Conservation (phyloP, 2,888 invertebrate species). For the Leucophenga maculata region DNA sequence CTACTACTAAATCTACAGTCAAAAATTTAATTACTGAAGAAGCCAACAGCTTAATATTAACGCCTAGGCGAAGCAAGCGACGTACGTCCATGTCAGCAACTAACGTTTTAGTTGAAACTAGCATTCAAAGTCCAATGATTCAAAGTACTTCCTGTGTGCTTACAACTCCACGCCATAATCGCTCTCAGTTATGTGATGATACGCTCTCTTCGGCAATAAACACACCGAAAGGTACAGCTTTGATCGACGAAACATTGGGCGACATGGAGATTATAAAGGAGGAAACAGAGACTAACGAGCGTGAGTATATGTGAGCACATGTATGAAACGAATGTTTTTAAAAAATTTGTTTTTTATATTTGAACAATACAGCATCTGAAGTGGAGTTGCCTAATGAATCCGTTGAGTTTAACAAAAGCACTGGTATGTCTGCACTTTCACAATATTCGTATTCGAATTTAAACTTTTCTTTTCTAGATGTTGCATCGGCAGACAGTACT, state of each 20-base stretch:
- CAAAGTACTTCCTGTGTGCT: neutral
- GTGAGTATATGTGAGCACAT: neutral
- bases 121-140: neutral
- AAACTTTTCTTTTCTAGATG: neutral
- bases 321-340: neutral
- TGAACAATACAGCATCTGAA: neutral
- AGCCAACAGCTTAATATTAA: constrained; percentile 20
- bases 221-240: neutral
- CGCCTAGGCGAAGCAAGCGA: constrained; percentile 18
- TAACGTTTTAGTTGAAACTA: neutral
- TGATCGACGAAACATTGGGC: constrained; percentile 36
- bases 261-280: constrained; percentile 37
- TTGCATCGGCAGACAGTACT: too few species aligned
- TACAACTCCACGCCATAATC: neutral
- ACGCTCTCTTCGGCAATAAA: too few species aligned
- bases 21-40: neutral
- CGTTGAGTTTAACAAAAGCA: too few species aligned
- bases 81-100: neutral
- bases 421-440: too few species aligned
- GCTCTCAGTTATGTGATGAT: too few species aligned
- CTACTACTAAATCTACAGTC: neutral
- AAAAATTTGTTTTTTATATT: neutral
- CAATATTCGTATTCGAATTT: too few species aligned
- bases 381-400: too few species aligned
- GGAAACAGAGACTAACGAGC: constrained; percentile 9